Conservation (phyloP, 2,888 invertebrate genomes). For the Cerceris ruficornis region DNA sequence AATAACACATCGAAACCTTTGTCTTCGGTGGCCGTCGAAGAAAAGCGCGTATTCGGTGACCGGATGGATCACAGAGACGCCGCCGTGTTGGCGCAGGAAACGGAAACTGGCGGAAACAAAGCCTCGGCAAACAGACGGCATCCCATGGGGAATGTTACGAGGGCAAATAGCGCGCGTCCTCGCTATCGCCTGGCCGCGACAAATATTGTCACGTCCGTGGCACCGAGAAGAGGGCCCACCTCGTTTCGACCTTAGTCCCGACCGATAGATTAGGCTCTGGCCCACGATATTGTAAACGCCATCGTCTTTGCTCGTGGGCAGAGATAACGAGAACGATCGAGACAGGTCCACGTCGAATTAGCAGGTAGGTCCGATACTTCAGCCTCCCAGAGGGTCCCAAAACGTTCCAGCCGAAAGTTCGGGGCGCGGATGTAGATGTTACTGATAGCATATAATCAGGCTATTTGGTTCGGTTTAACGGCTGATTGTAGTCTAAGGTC, state of each 20-base stretch:
- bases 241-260: constrained; percentile 49
- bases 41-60: constrained; percentile 67
- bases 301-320: constrained; percentile 32
- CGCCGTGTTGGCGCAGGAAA: constrained; percentile 80
- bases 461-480: constrained; percentile 32
- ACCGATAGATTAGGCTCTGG: constrained; percentile 64
- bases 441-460: constrained; percentile 54
- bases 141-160: constrained; percentile 74
- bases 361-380: constrained; percentile 67
- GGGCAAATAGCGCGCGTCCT: constrained; percentile 74
- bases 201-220: constrained; percentile 74
- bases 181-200: constrained; percentile 68
- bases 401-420: constrained; percentile 15
- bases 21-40: background rate
- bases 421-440: constrained; percentile 46
- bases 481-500: constrained; percentile 40
- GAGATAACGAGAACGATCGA: constrained; percentile 70
- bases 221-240: constrained; percentile 44
- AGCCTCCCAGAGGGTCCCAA: constrained; percentile 35
- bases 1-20: background rate
- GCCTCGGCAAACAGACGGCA: constrained; percentile 76
- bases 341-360: constrained; percentile 69
- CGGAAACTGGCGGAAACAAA: constrained; percentile 81
- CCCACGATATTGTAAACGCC: constrained; percentile 58
- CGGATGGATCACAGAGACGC: constrained; percentile 74